Evolutionary conservation across 2,888 invertebrate genomes (phyloP).

Genomic region (Gordius sp.): DNA sequence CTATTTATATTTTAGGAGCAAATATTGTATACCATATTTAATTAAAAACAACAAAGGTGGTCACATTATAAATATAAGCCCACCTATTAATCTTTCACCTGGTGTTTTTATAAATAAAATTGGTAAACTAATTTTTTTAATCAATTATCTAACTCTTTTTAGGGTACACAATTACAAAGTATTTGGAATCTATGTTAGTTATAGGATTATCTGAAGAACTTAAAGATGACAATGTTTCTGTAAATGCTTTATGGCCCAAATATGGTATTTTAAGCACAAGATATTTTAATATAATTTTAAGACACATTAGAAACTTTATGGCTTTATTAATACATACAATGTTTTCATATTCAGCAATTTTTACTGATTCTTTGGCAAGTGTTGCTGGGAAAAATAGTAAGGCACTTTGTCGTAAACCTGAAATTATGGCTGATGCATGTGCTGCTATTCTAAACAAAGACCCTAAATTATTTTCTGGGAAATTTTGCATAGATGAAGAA

Average conservation of each 20-base stretch:
- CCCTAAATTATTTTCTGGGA: constrained; percentile 49
- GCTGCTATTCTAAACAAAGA: constrained; percentile 54
- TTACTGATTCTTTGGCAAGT: constrained; percentile 36
- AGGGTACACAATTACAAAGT: not conserved
- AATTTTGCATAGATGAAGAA: constrained; percentile 74
- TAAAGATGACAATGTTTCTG: constrained; percentile 31
- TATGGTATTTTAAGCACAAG: constrained; percentile 38
- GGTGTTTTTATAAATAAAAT: not conserved
- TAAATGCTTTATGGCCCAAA: constrained; percentile 83
- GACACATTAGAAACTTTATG: too few species aligned
- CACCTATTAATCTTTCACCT: not conserved
- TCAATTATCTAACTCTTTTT: not conserved
- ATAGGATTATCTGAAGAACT: not conserved
- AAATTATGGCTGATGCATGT: constrained; percentile 55
- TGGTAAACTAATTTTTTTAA: not conserved
- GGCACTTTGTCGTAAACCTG: constrained; percentile 45
- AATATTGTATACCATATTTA: not conserved
- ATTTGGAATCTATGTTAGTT: not conserved
- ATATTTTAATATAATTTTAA: not conserved
- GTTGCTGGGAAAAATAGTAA: constrained; percentile 38
- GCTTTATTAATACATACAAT: too few species aligned
- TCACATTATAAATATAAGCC: not conserved
- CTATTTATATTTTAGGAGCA: not conserved
- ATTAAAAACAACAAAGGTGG: not conserved
- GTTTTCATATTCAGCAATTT: constrained; percentile 46